Conservation (phyloP, 2,888 invertebrate genomes). For the Drosophila lutescens region DNA sequence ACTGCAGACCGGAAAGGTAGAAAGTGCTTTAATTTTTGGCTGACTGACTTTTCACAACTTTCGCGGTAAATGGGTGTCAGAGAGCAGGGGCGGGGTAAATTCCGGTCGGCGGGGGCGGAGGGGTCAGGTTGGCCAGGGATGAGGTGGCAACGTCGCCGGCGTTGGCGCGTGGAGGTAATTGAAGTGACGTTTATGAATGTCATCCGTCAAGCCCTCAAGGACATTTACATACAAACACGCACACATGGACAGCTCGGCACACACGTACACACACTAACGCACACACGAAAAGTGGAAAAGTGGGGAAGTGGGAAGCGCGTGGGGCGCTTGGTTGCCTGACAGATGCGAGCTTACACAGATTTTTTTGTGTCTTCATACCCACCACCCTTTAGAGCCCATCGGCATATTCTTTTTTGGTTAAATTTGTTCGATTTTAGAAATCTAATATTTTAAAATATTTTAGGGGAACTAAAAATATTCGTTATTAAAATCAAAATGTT, state of each 20-base stretch:
- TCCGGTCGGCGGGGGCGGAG: slow-evolving; percentile 11
- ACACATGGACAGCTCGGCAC: slow-evolving; percentile 30
- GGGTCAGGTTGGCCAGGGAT: slow-evolving; percentile 4
- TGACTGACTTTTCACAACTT: slow-evolving; percentile 72
- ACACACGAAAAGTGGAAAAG: slow-evolving; percentile 17
- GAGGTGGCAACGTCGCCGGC: slow-evolving; percentile 47
- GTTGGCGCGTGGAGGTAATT: slow-evolving; percentile 80
- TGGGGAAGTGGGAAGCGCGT: slow-evolving; percentile 39
- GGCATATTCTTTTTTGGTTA: background rate
- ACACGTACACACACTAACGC: slow-evolving; percentile 17
- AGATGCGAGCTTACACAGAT: slow-evolving; percentile 78
- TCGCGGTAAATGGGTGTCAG: slow-evolving; percentile 53
- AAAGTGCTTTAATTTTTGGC: slow-evolving; percentile 62
- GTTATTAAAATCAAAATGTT: too few species aligned
- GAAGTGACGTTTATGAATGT: slow-evolving; percentile 83
- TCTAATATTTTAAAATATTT: too few species aligned
- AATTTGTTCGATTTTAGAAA: too few species aligned
- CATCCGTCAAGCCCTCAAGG: slow-evolving; percentile 79
- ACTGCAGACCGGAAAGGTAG: slow-evolving; percentile 16
- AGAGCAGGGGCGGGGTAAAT: slow-evolving; percentile 4
- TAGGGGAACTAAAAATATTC: too few species aligned
- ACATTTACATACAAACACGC: slow-evolving; percentile 72
- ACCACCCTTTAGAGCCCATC: background rate
- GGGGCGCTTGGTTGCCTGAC: slow-evolving; percentile 72
- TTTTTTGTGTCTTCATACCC: slow-evolving; percentile 50